Evolutionary conservation across 2,113 vertebrate species (phyloP).

Genomic region (Ginglymostoma cirratum): DNA sequence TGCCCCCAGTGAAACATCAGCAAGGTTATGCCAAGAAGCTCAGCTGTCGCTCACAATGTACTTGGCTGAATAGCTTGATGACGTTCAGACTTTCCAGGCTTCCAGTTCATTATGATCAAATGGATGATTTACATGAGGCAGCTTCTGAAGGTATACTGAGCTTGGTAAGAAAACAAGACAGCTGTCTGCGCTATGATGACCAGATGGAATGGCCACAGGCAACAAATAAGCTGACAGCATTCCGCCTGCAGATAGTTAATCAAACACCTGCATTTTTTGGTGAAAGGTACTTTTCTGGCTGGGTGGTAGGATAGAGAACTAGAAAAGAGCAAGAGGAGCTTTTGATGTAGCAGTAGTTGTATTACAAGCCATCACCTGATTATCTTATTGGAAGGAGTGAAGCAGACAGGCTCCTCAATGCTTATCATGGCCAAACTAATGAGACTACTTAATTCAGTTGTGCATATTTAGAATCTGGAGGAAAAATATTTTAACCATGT

Average conservation of each 20-base stretch:
- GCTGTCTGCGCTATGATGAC: constrained; percentile 8
- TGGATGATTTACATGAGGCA: not conserved
- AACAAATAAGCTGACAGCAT: constrained; percentile 26
- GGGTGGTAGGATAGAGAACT: not conserved
- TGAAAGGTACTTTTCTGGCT: constrained; percentile 9
- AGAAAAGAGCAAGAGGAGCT: not conserved
- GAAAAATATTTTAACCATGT: not conserved
- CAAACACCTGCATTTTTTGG: constrained; percentile 31
- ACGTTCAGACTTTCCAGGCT: constrained; percentile 17
- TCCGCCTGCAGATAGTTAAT: not conserved
- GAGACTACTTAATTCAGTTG: not conserved
- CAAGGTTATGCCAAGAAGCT: not conserved
- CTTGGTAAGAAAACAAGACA: not conserved
- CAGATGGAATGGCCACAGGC: constrained; percentile 35
- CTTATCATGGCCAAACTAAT: not conserved
- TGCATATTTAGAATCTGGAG: too few relatives aligned
- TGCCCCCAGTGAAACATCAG: not conserved
- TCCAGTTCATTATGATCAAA: not conserved
- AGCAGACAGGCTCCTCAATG: not conserved
- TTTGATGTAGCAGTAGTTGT: not conserved
- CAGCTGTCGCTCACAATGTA: not conserved
- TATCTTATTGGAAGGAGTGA: not conserved
- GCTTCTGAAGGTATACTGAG: not conserved
- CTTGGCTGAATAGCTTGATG: not conserved
- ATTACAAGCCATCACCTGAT: not conserved